Evolutionary conservation across 2,888 invertebrate species (phyloP).

Genomic region (Cryptophagus acutangulus): DNA sequence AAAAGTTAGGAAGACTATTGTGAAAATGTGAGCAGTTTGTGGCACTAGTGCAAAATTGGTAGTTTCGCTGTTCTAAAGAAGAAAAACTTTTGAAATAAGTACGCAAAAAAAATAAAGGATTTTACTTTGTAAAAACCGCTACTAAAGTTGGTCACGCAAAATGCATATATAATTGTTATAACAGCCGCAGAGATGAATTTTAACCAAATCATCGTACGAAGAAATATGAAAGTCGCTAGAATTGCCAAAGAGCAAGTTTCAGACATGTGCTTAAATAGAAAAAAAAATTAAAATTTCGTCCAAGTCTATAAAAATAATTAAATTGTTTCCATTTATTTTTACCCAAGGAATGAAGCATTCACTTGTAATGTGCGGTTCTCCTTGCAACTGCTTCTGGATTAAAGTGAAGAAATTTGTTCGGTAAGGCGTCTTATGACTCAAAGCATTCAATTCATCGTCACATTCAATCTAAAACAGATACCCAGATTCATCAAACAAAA

Average conservation of each 20-base stretch:
- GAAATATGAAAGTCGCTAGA: conserved; percentile 73
- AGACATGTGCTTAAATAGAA: conserved; percentile 66
- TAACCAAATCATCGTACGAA: conserved; percentile 76
- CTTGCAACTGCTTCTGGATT: not conserved
- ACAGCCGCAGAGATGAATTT: conserved; percentile 68
- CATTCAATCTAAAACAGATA: no score
- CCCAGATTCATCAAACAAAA: conserved; percentile 29
- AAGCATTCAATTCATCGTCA: conserved; percentile 14
- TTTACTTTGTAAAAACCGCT: conserved; percentile 48
- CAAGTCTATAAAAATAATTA: conserved; percentile 8
- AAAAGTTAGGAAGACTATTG: conserved; percentile 66
- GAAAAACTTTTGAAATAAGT: conserved; percentile 9
- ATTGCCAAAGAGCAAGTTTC: conserved; percentile 62
- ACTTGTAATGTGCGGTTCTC: not conserved
- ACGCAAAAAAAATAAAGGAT: conserved; percentile 8
- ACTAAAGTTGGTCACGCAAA: conserved; percentile 62
- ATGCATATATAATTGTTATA: conserved; percentile 63
- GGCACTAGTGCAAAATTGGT: conserved; percentile 68
- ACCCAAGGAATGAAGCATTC: conserved; percentile 13
- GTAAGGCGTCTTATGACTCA: no score
- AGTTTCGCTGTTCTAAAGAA: conserved; percentile 57
- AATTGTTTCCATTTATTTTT: conserved; percentile 20
- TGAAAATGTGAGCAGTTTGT: conserved; percentile 67
- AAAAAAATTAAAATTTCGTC: conserved; percentile 7
- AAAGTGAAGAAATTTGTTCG: conserved; percentile 1